Base-by-base conservation (phyloP, 2,888 invertebrate species). In the Onthophagus sagittarius region DNA sequence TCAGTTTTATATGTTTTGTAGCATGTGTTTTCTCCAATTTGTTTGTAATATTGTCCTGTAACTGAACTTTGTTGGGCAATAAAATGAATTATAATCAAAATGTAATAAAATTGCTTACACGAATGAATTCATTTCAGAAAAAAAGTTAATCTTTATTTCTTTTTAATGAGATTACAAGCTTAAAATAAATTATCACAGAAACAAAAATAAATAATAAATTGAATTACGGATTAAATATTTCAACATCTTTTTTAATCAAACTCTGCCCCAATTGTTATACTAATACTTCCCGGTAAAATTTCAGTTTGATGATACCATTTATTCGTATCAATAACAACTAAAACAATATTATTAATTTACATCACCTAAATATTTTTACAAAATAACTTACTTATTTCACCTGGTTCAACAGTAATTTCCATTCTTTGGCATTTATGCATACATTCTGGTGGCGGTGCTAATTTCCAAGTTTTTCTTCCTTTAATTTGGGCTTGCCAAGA, bases 401-500 rank as follows among this genome's bases (percentile, higher is more conserved):
- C 97, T 0, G 94, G 92, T 32, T 92, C 86, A 0, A 98, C 94
- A 7, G 88, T 88, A 76, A 93, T 91, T 76, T 90, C 86, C 75
- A 97, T 82, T 77, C 88, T 88, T 62, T 80, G 80, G 84, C 98
- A 98, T 72, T 87, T 84, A 83, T 94, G 94, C 81, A 92, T 90
- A 83, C 98, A 98, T 86, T 98, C 98, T 0, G 95, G 94, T 0
- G 98, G 97, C 6, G 98, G 97, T 78, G 95, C 93, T 75, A 98
- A 87, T 73, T 90, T 89, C 98, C 98, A 98, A 76, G 89, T 87
- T 85, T 99, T 99, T 79, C 87, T 90, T 0, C 98, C 98, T 71
- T 90, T 90, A 70, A 98, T 88, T 87, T 98, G 98, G 0, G 98
- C 98, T 86, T 99, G 98, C 98, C 98, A 98, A 0, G 98, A 98